These are phyloP conservation scores for Kryptopterus vitreolus DNA, from an alignment of 2,797 vertebrate genomes.

Conservation along the genomic window DNA sequence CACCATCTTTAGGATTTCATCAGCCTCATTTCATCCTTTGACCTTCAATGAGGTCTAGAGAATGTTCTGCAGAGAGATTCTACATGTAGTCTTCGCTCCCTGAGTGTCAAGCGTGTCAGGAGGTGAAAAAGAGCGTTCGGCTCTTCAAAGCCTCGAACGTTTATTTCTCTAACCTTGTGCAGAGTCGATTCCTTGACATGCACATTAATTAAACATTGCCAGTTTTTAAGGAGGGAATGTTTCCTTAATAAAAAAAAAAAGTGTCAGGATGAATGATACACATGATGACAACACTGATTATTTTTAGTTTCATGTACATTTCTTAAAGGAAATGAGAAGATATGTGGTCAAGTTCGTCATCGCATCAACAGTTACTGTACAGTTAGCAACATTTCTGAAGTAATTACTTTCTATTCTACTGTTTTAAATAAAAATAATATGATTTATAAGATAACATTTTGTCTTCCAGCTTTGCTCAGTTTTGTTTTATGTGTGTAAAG, in stretches of 20 bases:
- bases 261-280: background rate
- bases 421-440: too few relatives aligned
- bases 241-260: background rate
- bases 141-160: slow-evolving; percentile 21
- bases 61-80: slow-evolving; percentile 19
- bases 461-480: too few relatives aligned
- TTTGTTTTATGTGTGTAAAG: too few relatives aligned
- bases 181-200: slow-evolving; percentile 19
- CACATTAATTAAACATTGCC: slow-evolving; percentile 19
- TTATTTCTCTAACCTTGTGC: slow-evolving; percentile 39
- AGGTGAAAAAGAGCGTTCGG: slow-evolving; percentile 4
- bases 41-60: slow-evolving; percentile 28
- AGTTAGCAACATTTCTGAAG: too few relatives aligned
- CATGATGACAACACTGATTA: background rate
- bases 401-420: too few relatives aligned
- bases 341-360: background rate
- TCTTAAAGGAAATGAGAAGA: background rate
- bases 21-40: slow-evolving; percentile 19
- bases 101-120: slow-evolving; percentile 26
- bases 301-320: background rate
- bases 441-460: too few relatives aligned
- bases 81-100: background rate
- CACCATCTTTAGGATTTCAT: background rate
- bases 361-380: too few relatives aligned
- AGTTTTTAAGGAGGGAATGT: background rate